Evolutionary conservation across 1,140 invertebrate genomes (phyloP).

Genomic region (Hyles euphorbiae): DNA sequence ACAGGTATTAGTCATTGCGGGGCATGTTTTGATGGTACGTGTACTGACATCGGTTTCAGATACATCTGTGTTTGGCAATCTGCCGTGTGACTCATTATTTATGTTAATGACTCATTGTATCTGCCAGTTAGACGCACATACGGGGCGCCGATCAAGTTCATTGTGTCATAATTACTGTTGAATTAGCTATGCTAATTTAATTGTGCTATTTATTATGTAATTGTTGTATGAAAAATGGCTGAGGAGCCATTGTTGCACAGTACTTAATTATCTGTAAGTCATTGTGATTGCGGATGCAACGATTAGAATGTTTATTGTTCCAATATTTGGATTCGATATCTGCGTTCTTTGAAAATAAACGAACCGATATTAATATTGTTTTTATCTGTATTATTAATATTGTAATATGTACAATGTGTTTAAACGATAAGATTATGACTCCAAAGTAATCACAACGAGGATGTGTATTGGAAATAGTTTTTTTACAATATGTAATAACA

Average conservation of each 20-base stretch:
- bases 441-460: too few relatives aligned
- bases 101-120: constrained; percentile 37
- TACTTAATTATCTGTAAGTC: background rate
- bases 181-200: constrained; percentile 21
- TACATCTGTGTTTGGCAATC: constrained; percentile 44
- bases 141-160: constrained; percentile 9
- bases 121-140: constrained; percentile 3
- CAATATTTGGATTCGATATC: background rate
- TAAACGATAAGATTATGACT: too few relatives aligned
- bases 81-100: constrained; percentile 38
- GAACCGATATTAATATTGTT: too few relatives aligned
- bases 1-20: background rate
- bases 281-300: too few relatives aligned
- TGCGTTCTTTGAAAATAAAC: background rate
- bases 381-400: too few relatives aligned
- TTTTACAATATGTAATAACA: too few relatives aligned
- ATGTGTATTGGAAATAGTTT: too few relatives aligned
- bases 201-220: constrained; percentile 2
- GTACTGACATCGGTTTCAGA: constrained; percentile 25
- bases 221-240: background rate
- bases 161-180: constrained; percentile 21
- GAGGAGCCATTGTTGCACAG: background rate
- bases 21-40: constrained; percentile 30
- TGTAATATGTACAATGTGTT: too few relatives aligned
- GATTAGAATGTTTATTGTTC: too few relatives aligned